Evolutionary conservation across 2,113 vertebrate species (phyloP), one percentile per base, ranked within the genome.

Genomic region (Pollachius pollachius): DNA sequence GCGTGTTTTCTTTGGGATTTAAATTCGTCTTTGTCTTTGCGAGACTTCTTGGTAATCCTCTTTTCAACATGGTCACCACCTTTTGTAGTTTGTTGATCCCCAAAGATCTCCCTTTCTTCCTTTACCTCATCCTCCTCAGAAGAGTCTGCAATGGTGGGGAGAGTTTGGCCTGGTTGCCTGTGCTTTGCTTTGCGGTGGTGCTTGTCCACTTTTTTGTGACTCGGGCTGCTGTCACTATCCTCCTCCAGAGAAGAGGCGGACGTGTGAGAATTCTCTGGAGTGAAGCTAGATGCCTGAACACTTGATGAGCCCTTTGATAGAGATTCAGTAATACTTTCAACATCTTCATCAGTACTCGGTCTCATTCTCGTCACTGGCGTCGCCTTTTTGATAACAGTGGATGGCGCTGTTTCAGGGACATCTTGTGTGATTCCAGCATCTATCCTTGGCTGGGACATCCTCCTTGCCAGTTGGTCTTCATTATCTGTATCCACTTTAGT

Each of bases 201-300:
- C 75, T 97, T 98, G 79, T 98, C 95, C 5, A 92, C 78, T 74
- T 94, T 97, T 79, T 90, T 95, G 80, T 93, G 95, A 86, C 94
- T 95, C 0, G 96, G 96, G 74, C 96, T 98, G 69, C 96, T 97
- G 87, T 98, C 97, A 81, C 96, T 99, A 68, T 99, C 97, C 81
- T 99, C 97, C 15, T 99, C 97, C 17, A 99, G 90, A 11, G 97
- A 99, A 1, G 97, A 99, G 17, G 96, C 95, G 13, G 97, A 99
- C 2, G 96, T 97, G 59, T 96, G 96, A 64, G 97, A 99, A 5
- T 96, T 96, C 58, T 94, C 95, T 63, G 97, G 95, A 62, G 96
- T 97, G 79, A 98, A 95, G 80, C 96, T 95, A 58, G 96, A 98
- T 58, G 91, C 96, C 71, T 97, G 96, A 54, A 97, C 89, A 88